phyloP scores from a whole-genome alignment of 2,797 vertebrate genomes.

The Sternotherus odoratus region DNA sequence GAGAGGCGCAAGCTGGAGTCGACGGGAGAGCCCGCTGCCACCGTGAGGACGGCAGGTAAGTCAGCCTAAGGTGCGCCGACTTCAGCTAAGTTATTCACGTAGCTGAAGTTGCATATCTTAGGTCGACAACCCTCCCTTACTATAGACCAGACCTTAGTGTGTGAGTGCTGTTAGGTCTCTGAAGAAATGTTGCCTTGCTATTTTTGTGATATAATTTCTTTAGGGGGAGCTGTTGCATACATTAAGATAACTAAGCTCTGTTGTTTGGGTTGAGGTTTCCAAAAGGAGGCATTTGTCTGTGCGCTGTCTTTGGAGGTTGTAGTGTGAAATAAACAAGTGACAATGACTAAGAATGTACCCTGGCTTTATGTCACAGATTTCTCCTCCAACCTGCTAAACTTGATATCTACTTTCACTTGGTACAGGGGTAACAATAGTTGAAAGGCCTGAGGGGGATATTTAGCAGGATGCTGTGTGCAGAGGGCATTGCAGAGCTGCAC shows the following conservation, averaged over 20 bases:
- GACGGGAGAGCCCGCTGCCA: too few relatives aligned
- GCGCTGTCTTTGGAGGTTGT: background rate
- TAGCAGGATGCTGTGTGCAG: background rate
- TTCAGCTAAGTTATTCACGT: too few relatives aligned
- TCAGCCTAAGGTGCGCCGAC: too few relatives aligned
- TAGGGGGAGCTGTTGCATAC: background rate
- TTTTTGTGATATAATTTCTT: conserved; percentile 7
- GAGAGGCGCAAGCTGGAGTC: too few relatives aligned
- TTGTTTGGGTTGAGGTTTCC: background rate
- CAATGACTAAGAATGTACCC: background rate
- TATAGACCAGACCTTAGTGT: too few relatives aligned
- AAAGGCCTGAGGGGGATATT: background rate
- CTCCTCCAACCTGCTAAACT: background rate
- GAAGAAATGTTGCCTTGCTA: background rate
- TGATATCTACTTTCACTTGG: background rate
- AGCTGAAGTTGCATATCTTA: too few relatives aligned
- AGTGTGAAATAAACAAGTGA: background rate
- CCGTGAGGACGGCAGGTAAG: too few relatives aligned
- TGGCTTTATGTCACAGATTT: background rate
- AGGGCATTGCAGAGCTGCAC: background rate
- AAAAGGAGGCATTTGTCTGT: background rate
- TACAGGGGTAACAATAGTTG: background rate
- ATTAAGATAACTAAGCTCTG: background rate
- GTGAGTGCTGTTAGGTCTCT: background rate
- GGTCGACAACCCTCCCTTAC: too few relatives aligned